Percentiles rank a stretch among this genome's conserved stretches.
Conservation (phyloP, 1,140 invertebrate genomes). For the Proctacanthus coquilletti region DNA sequence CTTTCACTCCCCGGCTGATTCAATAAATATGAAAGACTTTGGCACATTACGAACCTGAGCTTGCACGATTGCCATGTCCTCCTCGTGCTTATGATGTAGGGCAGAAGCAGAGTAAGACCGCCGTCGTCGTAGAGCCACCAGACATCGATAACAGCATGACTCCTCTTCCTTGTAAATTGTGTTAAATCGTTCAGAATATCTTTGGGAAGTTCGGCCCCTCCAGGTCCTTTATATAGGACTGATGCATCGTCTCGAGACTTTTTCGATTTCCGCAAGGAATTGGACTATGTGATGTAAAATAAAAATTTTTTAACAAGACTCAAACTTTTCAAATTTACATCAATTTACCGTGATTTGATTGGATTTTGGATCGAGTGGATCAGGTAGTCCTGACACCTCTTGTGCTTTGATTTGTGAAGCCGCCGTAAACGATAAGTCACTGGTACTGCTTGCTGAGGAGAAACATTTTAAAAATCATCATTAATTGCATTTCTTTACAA, state of each 20-base stretch:
- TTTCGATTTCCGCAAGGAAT: slow-evolving; percentile 28
- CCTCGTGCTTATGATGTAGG: slow-evolving; percentile 81
- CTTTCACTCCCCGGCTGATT: too few relatives aligned
- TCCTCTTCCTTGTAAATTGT: slow-evolving; percentile 57
- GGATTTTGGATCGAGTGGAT: slow-evolving; percentile 20
- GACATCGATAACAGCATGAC: slow-evolving; percentile 77
- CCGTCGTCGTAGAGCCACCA: slow-evolving; percentile 98
- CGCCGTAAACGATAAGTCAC: slow-evolving; percentile 23
- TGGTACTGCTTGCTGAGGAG: slow-evolving; percentile 24
- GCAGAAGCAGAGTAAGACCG: slow-evolving; percentile 63
- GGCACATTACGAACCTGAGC: slow-evolving; percentile 41
- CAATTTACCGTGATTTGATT: slow-evolving; percentile 17
- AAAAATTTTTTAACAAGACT: slow-evolving; percentile 13
- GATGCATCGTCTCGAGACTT: slow-evolving; percentile 26
- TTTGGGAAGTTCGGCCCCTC: slow-evolving; percentile 38
- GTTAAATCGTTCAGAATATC: slow-evolving; percentile 49
- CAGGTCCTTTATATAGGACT: slow-evolving; percentile 30
- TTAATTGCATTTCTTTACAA: too few relatives aligned
- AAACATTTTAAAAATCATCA: too few relatives aligned
- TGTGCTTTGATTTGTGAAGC: slow-evolving; percentile 17
- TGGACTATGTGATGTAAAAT: slow-evolving; percentile 10
- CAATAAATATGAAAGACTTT: too few relatives aligned
- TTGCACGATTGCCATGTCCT: slow-evolving; percentile 75
- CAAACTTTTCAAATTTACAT: not conserved
- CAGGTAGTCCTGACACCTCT: slow-evolving; percentile 23